Evolutionary conservation across 2,797 vertebrate genomes (phyloP).

Genomic region (Austrolebias charrua): DNA sequence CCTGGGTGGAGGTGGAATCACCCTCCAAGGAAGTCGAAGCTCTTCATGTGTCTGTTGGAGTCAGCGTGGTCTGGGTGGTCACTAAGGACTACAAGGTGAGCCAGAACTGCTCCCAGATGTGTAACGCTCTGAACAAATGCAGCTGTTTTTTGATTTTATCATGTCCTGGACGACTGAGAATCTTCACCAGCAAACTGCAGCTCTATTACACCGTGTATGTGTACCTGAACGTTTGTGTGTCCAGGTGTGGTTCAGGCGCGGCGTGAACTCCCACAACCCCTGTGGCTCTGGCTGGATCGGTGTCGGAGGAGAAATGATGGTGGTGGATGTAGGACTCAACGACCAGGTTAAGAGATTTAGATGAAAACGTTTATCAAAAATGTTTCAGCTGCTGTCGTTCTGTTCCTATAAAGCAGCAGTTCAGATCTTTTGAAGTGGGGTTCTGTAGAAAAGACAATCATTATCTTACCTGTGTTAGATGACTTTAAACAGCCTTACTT

Average conservation of each 20-base stretch:
- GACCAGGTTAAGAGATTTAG: conserved; percentile 84
- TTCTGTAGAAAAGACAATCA: too few species aligned
- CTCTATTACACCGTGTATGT: background rate
- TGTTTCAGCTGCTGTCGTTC: background rate
- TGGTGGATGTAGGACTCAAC: conserved; percentile 91
- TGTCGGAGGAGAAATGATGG: conserved; percentile 94
- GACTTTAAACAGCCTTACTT: too few species aligned
- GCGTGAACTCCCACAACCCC: conserved; percentile 94
- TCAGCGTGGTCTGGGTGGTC: conserved; percentile 92
- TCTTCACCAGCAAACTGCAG: too few species aligned
- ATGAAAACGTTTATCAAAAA: background rate
- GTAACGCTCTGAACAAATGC: background rate
- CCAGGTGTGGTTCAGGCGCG: conserved; percentile 97
- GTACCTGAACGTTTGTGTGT: conserved; percentile 9
- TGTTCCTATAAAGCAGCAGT: background rate
- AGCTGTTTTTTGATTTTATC: too few species aligned
- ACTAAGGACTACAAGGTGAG: conserved; percentile 94
- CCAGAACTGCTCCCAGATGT: background rate
- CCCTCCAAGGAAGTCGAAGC: conserved; percentile 87
- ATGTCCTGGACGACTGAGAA: too few species aligned
- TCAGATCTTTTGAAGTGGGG: too few species aligned
- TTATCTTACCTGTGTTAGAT: too few species aligned
- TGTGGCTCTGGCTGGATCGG: conserved; percentile 96
- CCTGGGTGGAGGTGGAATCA: conserved; percentile 88
- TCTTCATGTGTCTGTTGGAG: conserved; percentile 87